Evolutionary conservation across 2,888 invertebrate species (phyloP), one percentile per base, ranked within the genome.

Genomic region (Rotaria magnacalcarata): DNA sequence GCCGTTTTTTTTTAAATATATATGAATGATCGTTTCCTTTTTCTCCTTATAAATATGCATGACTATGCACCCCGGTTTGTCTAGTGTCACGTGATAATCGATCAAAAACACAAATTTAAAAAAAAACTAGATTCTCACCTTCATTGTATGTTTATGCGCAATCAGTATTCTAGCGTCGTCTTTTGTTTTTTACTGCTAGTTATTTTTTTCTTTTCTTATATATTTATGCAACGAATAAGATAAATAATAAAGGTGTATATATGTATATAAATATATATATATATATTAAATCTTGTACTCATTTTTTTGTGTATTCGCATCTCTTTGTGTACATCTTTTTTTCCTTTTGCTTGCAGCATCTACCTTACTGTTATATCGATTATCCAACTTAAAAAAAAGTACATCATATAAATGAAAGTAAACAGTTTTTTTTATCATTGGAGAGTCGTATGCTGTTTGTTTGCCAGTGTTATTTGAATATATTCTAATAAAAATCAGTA

Each of bases 141-240:
- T 67, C 34, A 41, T 8, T 34, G 19, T 60, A 60, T 60, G 14
- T 60, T 27, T 27, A 11, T 60, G 67, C 7, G 34, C 67, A 34
- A 67, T 67, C 67, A 27, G 67, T 67, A 67, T 67, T 27, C 67
- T 67, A 5, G 27, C 6, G 4, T 67, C 16, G 34, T 67, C 50
- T 56, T 24, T 56, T 24, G 21, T 34, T 60, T 60, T 67, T 34
- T 27, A 67, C 67, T 34, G 67, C 67, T 34, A 67, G 34, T 7
- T 34, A 67, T 19, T 34, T 67, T 24, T 67, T 14, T 67, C 24
- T n/a, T 60, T 27, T 34, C 67, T 34, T 67, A 41, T 67, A 34
- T 27, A 67, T 67, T 27, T 67, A 67, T 16, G 34, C 67, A 67
- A 41, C 67, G 67, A 67, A 67, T 67, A 34, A 67, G 67, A 67